Conservation (phyloP, 2,113 vertebrate genomes). For the Platysternon megacephalum region DNA sequence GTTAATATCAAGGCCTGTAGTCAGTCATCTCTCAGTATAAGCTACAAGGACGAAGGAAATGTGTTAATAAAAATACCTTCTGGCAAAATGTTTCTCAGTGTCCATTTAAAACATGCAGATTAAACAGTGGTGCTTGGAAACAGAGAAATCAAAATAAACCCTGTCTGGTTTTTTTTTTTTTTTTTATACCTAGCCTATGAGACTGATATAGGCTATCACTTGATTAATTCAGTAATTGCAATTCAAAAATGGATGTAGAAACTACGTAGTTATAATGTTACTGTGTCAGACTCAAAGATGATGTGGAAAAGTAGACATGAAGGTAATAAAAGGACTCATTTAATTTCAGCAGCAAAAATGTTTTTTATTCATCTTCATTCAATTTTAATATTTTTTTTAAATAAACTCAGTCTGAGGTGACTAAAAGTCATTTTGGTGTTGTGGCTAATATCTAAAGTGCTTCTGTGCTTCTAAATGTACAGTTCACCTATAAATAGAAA, state of each 20-base stretch:
- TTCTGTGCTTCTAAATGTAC: slow-evolving; percentile 30
- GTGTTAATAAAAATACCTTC: background rate
- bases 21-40: background rate
- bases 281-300: background rate
- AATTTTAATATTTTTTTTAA: slow-evolving; percentile 51
- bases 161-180: fast-evolving
- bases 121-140: background rate
- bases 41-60: background rate
- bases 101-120: background rate
- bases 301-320: background rate
- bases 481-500: slow-evolving; percentile 11
- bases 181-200: background rate
- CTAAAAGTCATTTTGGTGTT: background rate
- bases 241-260: background rate
- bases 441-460: background rate
- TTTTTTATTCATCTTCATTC: slow-evolving; percentile 41
- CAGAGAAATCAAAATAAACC: slow-evolving; percentile 13
- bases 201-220: background rate
- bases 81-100: background rate
- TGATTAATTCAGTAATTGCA: slow-evolving; percentile 7
- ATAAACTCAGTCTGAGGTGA: slow-evolving; percentile 24
- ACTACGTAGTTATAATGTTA: background rate
- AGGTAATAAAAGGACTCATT: slow-evolving; percentile 15
- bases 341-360: slow-evolving; percentile 2
- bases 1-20: background rate